These are phyloP conservation scores for Tyria jacobaeae DNA, from an alignment of 2,888 invertebrate genomes.

Conservation along the genomic window DNA sequence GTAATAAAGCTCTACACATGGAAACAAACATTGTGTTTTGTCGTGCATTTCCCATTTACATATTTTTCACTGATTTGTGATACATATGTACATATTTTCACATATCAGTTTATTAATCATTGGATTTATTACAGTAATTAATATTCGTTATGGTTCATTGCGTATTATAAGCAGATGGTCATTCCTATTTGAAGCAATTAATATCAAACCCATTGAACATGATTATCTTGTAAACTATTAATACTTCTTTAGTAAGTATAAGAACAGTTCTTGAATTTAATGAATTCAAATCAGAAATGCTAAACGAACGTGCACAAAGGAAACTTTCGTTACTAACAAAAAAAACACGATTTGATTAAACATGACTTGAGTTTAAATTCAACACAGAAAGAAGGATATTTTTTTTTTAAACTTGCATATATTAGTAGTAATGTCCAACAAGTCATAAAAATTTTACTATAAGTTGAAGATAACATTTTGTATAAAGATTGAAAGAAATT, in stretches of 20 bases:
- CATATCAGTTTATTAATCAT: too few species aligned
- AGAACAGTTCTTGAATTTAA: background rate
- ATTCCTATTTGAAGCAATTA: slow-evolving; percentile 26
- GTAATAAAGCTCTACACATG: too few species aligned
- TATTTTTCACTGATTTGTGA: too few species aligned
- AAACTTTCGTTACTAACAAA: background rate
- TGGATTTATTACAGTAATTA: too few species aligned
- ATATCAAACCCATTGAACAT: slow-evolving; percentile 24
- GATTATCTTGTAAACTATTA: slow-evolving; percentile 30
- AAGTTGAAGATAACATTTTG: too few species aligned
- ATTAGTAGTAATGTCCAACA: background rate
- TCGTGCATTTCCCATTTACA: too few species aligned
- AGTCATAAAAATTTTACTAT: too few species aligned
- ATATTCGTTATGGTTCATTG: background rate
- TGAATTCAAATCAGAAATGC: background rate
- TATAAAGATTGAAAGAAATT: too few species aligned
- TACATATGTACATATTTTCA: too few species aligned
- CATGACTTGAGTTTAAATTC: background rate
- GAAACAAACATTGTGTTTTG: too few species aligned
- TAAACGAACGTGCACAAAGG: background rate
- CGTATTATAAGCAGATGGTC: too few species aligned
- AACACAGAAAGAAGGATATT: background rate
- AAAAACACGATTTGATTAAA: too few species aligned
- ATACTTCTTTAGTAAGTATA: background rate
- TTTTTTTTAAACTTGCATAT: background rate